phyloP scores from a whole-genome alignment of 1,140 invertebrate genomes.

The Trypoxylus dichotomus region DNA sequence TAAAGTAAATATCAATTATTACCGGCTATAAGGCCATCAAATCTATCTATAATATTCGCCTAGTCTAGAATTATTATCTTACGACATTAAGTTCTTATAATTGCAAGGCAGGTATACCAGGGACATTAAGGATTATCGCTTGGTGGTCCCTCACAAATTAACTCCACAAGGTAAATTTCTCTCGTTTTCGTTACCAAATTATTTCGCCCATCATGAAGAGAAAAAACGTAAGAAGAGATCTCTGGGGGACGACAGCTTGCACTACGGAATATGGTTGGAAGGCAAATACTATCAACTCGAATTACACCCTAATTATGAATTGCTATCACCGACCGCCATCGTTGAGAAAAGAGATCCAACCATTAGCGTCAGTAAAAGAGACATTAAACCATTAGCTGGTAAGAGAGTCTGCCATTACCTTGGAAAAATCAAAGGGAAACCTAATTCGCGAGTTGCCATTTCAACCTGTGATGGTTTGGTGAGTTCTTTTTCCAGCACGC shows the following conservation, averaged over 20 bases:
- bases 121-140: slow-evolving; percentile 53
- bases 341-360: slow-evolving; percentile 56
- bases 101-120: slow-evolving; percentile 55
- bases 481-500: slow-evolving; percentile 41
- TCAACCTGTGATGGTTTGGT: slow-evolving; percentile 67
- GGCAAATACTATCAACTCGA: slow-evolving; percentile 56
- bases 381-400: slow-evolving; percentile 38
- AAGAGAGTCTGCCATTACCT: slow-evolving; percentile 60
- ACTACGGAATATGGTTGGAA: slow-evolving; percentile 57
- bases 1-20: too few species aligned
- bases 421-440: slow-evolving; percentile 57
- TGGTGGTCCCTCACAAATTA: slow-evolving; percentile 57
- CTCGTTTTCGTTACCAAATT: slow-evolving; percentile 55
- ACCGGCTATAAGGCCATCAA: too few species aligned
- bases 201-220: slow-evolving; percentile 49
- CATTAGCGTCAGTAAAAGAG: slow-evolving; percentile 34
- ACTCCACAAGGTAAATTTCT: slow-evolving; percentile 54
- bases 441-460: slow-evolving; percentile 59
- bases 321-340: slow-evolving; percentile 60
- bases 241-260: slow-evolving; percentile 45
- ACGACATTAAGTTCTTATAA: background rate
- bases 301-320: slow-evolving; percentile 58
- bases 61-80: too few species aligned
- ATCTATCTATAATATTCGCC: too few species aligned
- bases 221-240: slow-evolving; percentile 42